Percentiles rank a stretch among this genome's conserved stretches.
phyloP scores from a whole-genome alignment of 2,797 vertebrate species.

The Odontamblyopus rebecca region DNA sequence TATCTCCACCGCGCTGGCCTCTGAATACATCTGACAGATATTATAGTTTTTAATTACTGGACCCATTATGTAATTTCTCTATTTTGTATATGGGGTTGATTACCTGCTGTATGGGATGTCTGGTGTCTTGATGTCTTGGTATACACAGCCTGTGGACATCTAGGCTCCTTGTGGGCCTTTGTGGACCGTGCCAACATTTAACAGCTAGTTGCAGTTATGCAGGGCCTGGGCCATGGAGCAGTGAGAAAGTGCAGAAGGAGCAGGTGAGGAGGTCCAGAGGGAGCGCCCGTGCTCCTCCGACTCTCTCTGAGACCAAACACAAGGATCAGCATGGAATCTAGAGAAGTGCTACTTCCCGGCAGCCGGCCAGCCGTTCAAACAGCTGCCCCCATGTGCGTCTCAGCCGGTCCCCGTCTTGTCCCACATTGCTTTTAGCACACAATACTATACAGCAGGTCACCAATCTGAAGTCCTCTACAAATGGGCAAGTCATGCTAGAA shows the following conservation, averaged over 20 bases:
- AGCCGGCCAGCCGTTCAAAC: conserved; percentile 60
- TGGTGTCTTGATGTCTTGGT: not conserved
- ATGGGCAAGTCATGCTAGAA: conserved; percentile 9
- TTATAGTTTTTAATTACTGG: not conserved
- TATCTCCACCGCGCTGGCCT: not conserved
- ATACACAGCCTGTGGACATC: not conserved
- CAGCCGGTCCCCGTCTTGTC: conserved; percentile 36
- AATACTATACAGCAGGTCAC: conserved; percentile 41
- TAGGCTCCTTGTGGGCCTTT: conserved; percentile 15
- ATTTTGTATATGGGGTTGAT: too few species aligned
- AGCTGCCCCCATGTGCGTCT: conserved; percentile 56
- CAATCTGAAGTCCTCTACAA: conserved; percentile 51
- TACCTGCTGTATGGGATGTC: not conserved
- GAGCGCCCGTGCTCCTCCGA: conserved; percentile 42
- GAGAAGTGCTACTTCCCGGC: conserved; percentile 67
- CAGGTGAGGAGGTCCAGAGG: conserved; percentile 67
- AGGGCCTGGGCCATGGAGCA: conserved; percentile 40
- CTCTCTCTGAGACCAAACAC: conserved; percentile 56
- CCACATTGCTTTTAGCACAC: conserved; percentile 47
- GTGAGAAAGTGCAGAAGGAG: conserved; percentile 42
- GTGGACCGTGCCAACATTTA: conserved; percentile 50
- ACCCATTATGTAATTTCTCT: not conserved
- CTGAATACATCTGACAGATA: not conserved
- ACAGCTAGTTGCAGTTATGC: conserved; percentile 44
- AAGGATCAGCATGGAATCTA: conserved; percentile 65